These are phyloP conservation scores for Criorhina ranunculi DNA, from an alignment of 2,888 invertebrate species.

Conservation along the genomic window DNA sequence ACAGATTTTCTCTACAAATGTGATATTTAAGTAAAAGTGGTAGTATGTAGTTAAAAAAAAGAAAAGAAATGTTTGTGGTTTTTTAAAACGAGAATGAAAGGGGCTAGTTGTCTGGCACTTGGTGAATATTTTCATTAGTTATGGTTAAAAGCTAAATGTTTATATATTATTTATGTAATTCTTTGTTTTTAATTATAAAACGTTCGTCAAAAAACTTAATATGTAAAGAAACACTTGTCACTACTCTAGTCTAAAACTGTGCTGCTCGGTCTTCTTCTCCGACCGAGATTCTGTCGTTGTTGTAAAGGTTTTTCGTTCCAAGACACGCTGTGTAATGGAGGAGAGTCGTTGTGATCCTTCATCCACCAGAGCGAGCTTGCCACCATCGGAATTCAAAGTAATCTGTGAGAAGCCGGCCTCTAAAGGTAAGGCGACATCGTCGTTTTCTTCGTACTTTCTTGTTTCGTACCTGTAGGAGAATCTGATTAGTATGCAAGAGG, in stretches of 20 bases:
- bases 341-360: constrained; percentile 83
- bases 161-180: constrained; percentile 63
- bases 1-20: constrained; percentile 19
- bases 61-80: constrained; percentile 18
- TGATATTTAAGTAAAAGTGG: constrained; percentile 29
- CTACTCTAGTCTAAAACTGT: constrained; percentile 84
- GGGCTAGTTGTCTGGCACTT: constrained; percentile 74
- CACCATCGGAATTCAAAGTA: constrained; percentile 82
- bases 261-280: constrained; percentile 84
- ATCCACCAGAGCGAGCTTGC: constrained; percentile 83
- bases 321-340: constrained; percentile 84
- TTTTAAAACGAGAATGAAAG: constrained; percentile 8
- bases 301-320: constrained; percentile 84
- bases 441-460: constrained; percentile 83
- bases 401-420: constrained; percentile 83
- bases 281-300: constrained; percentile 83
- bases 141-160: constrained; percentile 70
- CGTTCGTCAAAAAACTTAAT: constrained; percentile 36
- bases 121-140: constrained; percentile 68
- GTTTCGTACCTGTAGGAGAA: constrained; percentile 83
- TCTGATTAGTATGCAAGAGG: not conserved
- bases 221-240: constrained; percentile 19
- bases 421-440: constrained; percentile 81
- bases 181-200: constrained; percentile 52
- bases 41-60: constrained; percentile 3